phyloP scores from a whole-genome alignment of 2,888 invertebrate species.

The Exocentrus adspersus region DNA sequence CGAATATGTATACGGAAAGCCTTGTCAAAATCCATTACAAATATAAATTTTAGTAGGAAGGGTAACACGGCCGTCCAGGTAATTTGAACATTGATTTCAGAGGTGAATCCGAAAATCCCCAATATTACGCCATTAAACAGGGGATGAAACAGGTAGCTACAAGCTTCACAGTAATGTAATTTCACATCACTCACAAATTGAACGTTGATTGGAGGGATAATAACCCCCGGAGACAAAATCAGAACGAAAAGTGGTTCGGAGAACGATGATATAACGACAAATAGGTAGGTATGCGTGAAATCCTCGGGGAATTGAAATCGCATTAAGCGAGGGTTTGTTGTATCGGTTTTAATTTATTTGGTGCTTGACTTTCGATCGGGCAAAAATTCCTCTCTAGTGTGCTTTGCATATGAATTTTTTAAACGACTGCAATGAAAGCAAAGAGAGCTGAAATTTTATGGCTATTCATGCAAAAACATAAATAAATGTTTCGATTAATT shows the following conservation, averaged over 20 bases:
- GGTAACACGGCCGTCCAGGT: neutral
- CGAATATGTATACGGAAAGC: neutral
- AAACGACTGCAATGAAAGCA: too few relatives aligned
- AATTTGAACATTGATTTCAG: neutral
- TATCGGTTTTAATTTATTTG: conserved; percentile 30
- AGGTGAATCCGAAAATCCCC: neutral
- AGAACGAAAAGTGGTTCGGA: conserved; percentile 31
- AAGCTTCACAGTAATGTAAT: conserved; percentile 22
- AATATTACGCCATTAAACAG: neutral
- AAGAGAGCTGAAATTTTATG: too few relatives aligned
- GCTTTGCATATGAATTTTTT: neutral
- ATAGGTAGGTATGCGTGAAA: conserved; percentile 31
- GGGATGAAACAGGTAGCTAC: conserved; percentile 13
- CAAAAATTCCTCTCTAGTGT: neutral
- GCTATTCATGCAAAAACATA: too few relatives aligned
- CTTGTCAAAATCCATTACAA: neutral
- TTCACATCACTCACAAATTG: conserved; percentile 29
- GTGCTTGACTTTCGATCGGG: conserved; percentile 5
- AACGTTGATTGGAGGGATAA: conserved; percentile 44
- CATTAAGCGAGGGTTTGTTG: conserved; percentile 27
- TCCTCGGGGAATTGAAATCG: conserved; percentile 30
- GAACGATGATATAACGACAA: conserved; percentile 38
- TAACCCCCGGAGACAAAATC: conserved; percentile 41
- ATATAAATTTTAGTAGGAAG: neutral
- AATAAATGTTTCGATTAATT: too few relatives aligned